Percentiles rank a stretch among this genome's conserved stretches.
phyloP scores from a whole-genome alignment of 1,140 invertebrate genomes.

The Caenorhabditis brenneri region DNA sequence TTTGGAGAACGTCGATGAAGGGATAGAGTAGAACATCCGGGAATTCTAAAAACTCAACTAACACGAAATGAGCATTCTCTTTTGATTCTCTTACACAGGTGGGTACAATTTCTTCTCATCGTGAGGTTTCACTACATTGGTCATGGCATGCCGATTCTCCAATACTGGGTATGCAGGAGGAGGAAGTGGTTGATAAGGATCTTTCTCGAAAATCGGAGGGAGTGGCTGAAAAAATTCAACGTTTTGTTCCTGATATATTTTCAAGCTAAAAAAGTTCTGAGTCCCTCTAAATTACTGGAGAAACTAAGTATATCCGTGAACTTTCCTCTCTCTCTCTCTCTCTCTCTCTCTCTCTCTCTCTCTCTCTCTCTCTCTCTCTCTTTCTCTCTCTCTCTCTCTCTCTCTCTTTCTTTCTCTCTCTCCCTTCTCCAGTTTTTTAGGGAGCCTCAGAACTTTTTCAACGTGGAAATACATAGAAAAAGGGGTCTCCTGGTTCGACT shows the following conservation, averaged over 20 bases:
- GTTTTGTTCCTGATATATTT: neutral
- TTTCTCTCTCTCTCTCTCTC: too few species aligned
- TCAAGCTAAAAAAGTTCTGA: too few species aligned
- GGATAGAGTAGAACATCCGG: slow-evolving; percentile 69
- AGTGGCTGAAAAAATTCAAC: slow-evolving; percentile 61
- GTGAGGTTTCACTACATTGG: slow-evolving; percentile 62
- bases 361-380: too few species aligned
- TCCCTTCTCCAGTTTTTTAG: too few species aligned
- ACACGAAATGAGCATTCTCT: neutral
- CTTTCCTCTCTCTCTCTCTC: too few species aligned
- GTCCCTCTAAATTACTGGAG: too few species aligned
- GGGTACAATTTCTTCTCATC: slow-evolving; percentile 70
- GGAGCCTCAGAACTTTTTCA: too few species aligned
- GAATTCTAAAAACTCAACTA: slow-evolving; percentile 59
- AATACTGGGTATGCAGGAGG: slow-evolving; percentile 69
- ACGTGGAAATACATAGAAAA: too few species aligned
- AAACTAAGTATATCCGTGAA: too few species aligned
- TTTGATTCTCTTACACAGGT: slow-evolving; percentile 62
- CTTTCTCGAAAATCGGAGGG: slow-evolving; percentile 64
- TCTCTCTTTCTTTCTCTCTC: too few species aligned
- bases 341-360: too few species aligned
- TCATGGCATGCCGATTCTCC: slow-evolving; percentile 65
- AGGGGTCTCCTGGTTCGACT: too few species aligned
- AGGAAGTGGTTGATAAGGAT: slow-evolving; percentile 70
- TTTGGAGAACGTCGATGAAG: slow-evolving; percentile 62